Conservation (phyloP, 2,797 vertebrate species). For the Tenualosa ilisha region DNA sequence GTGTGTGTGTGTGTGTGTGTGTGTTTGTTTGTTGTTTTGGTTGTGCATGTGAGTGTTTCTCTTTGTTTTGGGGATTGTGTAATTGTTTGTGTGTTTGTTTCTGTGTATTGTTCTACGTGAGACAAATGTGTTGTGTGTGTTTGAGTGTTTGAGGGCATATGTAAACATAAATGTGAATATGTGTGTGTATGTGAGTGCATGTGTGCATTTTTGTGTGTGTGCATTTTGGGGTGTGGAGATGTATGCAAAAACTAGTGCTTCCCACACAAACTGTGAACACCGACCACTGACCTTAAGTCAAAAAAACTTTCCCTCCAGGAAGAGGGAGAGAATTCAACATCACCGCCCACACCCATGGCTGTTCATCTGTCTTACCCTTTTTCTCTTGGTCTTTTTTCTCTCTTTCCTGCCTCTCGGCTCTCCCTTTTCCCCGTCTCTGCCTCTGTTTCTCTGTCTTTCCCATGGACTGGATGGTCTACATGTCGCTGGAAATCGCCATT, state of each 20-base stretch:
- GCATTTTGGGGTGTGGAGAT: conserved; percentile 9
- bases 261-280: conserved; percentile 19
- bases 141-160: background rate
- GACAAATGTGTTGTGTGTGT: background rate
- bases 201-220: background rate
- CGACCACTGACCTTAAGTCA: background rate
- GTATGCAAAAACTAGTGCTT: background rate
- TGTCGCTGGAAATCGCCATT: conserved; percentile 58
- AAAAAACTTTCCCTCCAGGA: conserved; percentile 1
- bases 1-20: background rate
- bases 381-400: background rate
- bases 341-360: background rate
- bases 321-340: background rate
- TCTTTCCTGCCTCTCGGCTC: background rate
- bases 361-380: background rate
- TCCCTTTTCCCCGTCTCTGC: background rate
- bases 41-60: conserved; percentile 42
- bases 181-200: background rate
- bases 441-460: conserved; percentile 3
- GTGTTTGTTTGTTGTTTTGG: conserved; percentile 29
- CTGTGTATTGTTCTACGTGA: background rate
- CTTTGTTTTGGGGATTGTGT: background rate
- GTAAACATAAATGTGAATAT: background rate
- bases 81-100: background rate
- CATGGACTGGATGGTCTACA: conserved; percentile 65